Evolutionary conservation across 1,140 invertebrate species (phyloP), one percentile per base, ranked within the genome.

Genomic region (Trissolcus basalis): DNA sequence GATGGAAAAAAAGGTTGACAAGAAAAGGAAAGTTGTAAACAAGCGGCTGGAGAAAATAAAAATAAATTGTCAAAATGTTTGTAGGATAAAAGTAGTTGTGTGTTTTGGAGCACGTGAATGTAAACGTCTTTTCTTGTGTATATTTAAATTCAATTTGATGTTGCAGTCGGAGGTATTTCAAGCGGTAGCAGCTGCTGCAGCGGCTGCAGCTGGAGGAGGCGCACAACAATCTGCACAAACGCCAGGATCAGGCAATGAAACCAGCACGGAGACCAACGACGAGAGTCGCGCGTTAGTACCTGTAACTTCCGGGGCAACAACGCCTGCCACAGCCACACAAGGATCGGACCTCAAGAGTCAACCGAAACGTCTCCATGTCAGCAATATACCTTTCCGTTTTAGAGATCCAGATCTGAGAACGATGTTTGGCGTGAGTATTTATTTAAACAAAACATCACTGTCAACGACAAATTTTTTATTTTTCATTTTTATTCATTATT

Each of bases 311-410:
- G 88, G 89, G 33, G 84, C 89, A 33, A 88, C 87, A 70, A 89
- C 88, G 56, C 87, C 87, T 0, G 87, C 86, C 0, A 88, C 88
- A 51, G 87, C 77, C 36, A 85, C 85, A 77, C 86, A 87, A 63
- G 82, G 81, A 27, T 80, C 80, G 44, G 87, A 89, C 77, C 81
- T 87, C 76, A 92, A 92, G 83, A 91, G 89, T 78, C 94, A 94
- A 86, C 94, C 94, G 41, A 97, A 96, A 87, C 91, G 94, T 81
- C 91, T 96, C 70, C 96, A 97, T 85, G 97, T 99, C 82, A 99
- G 97, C 84, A 99, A 99, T 91, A 99, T 99, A 92, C 98, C 98
- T 76, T 99, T 99, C 91, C 91, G 97, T 85, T 99, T 98, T 90
- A 92, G 97, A 89, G 97, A 99, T 91, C 96, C 97, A 54, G 98